Evolutionary conservation across 2,113 vertebrate genomes (phyloP).

Genomic region (Protobothrops flavoviridis): DNA sequence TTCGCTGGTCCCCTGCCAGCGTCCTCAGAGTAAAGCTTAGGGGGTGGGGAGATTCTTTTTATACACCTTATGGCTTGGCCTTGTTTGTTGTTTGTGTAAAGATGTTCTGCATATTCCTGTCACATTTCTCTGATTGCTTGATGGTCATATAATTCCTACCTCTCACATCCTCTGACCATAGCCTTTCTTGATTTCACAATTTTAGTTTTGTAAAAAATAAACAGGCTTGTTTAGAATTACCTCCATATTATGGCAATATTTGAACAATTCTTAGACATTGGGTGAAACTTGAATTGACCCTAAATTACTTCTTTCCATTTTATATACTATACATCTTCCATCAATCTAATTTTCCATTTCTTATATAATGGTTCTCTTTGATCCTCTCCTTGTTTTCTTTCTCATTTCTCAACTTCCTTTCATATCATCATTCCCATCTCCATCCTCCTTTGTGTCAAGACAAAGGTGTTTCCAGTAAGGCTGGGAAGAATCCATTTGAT

Average conservation of each 20-base stretch:
- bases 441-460: background rate
- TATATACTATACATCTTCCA: background rate
- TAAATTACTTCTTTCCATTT: background rate
- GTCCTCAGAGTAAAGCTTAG: no score
- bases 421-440: background rate
- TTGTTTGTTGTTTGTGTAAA: background rate
- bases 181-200: background rate
- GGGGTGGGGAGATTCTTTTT: no score
- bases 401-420: background rate
- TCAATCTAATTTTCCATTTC: background rate
- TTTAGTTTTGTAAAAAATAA: background rate
- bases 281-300: background rate
- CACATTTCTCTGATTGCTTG: background rate
- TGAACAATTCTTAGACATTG: background rate
- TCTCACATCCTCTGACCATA: no score
- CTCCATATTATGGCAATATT: background rate
- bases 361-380: background rate
- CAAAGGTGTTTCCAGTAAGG: background rate
- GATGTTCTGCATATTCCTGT: background rate
- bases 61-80: background rate
- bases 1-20: no score
- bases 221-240: background rate
- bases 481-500: background rate
- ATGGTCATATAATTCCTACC: background rate
- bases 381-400: background rate